A percentile compares a stretch with the other conserved stretches of the same genome.
Conservation (phyloP, 2,797 vertebrate genomes). For the Amniataba percoides region DNA sequence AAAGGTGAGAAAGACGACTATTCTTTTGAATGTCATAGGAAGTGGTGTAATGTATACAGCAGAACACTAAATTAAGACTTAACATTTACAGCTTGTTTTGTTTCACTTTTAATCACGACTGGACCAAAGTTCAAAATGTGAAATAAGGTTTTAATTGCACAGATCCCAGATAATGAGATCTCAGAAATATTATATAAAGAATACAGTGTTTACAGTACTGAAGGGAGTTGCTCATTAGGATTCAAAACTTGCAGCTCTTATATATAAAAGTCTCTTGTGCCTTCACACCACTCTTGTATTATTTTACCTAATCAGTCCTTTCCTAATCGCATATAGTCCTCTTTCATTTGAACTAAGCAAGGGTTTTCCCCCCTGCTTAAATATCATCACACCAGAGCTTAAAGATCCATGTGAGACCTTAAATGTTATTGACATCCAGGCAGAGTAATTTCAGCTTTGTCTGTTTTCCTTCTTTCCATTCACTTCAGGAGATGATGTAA, state of each 20-base stretch:
- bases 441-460: constrained; percentile 61
- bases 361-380: constrained; percentile 41
- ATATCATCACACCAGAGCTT: constrained; percentile 55
- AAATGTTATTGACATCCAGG: constrained; percentile 59
- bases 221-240: constrained; percentile 36
- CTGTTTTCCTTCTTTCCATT: constrained; percentile 54
- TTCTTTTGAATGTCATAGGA: background rate
- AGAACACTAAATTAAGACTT: background rate
- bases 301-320: constrained; percentile 55
- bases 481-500: constrained; percentile 68
- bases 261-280: constrained; percentile 53
- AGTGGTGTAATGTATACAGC: background rate
- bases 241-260: constrained; percentile 39
- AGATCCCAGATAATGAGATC: background rate
- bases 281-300: constrained; percentile 44
- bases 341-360: constrained; percentile 47
- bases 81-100: background rate
- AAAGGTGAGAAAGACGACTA: background rate
- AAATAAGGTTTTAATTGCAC: constrained; percentile 22
- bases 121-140: constrained; percentile 7
- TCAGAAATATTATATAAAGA: constrained; percentile 24
- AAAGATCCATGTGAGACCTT: constrained; percentile 58
- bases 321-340: constrained; percentile 41
- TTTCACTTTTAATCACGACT: background rate
- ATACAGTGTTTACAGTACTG: constrained; percentile 18